phyloP scores from a whole-genome alignment of 2,113 vertebrate genomes.

The Gopherus evgoodei region DNA sequence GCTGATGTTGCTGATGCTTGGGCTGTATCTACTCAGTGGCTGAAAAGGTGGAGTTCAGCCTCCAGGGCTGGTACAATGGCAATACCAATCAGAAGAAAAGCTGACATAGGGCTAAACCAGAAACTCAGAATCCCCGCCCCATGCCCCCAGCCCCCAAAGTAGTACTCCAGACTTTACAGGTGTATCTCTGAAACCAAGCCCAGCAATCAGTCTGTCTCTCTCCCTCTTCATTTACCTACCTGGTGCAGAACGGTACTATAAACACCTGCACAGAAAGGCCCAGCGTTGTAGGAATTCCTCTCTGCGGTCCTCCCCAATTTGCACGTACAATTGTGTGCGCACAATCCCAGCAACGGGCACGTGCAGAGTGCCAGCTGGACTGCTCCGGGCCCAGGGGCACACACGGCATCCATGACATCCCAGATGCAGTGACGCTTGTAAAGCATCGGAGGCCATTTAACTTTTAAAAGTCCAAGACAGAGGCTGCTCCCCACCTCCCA shows the following conservation, averaged over 20 bases:
- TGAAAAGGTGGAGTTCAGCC: neutral
- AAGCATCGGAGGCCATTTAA: neutral
- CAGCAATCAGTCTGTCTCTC: neutral
- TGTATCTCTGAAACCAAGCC: neutral
- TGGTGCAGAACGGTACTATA: neutral
- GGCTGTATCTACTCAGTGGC: neutral
- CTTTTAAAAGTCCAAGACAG: neutral
- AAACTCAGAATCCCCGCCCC: neutral
- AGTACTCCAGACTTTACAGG: neutral
- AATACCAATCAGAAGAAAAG: neutral
- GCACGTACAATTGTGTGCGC: no score
- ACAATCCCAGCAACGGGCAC: no score
- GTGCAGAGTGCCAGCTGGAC: no score
- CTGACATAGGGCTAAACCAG: neutral
- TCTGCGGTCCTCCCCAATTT: no score
- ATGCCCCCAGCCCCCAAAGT: neutral
- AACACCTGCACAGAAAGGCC: neutral
- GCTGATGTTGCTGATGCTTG: neutral
- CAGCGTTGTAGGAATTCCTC: neutral
- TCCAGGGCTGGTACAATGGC: neutral
- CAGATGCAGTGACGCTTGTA: neutral
- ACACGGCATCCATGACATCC: neutral
- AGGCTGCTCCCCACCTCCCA: neutral
- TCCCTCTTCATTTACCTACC: neutral
- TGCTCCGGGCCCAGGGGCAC: no score